These are phyloP conservation scores for Calonectris borealis DNA, from an alignment of 2,113 vertebrate genomes.

Conservation along the genomic window DNA sequence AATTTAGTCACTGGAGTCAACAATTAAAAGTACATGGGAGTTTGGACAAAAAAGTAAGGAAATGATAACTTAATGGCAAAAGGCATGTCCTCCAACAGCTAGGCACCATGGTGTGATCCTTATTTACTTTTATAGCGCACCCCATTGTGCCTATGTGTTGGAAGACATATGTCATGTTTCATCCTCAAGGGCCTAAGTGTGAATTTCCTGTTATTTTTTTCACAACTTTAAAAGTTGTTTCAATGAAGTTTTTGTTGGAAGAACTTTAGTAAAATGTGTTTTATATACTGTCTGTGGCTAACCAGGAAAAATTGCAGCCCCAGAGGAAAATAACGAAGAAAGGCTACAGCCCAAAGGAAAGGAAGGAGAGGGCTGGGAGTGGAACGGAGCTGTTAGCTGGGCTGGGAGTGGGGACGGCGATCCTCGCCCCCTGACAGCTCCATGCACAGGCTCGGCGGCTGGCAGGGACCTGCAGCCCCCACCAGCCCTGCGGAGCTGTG, in stretches of 20 bases:
- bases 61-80: conserved; percentile 74
- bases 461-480: background rate
- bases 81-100: conserved; percentile 68
- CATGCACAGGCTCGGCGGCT: rapidly evolving
- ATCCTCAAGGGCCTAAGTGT: conserved; percentile 73
- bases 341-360: conserved; percentile 31
- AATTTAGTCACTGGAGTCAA: conserved; percentile 60
- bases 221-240: conserved; percentile 71
- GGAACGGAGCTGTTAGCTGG: conserved; percentile 26
- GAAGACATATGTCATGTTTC: conserved; percentile 73
- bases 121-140: conserved; percentile 73
- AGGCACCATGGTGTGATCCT: conserved; percentile 73
- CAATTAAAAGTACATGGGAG: conserved; percentile 63
- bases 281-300: conserved; percentile 73
- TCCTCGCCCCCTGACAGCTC: background rate
- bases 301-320: conserved; percentile 55
- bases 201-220: conserved; percentile 73
- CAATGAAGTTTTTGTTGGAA: conserved; percentile 74
- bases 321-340: conserved; percentile 69
- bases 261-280: conserved; percentile 69
- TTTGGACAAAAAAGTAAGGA: conserved; percentile 54
- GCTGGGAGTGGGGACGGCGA: rapidly evolving
- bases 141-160: conserved; percentile 73
- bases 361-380: conserved; percentile 48
- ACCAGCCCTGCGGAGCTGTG: rapidly evolving